phyloP scores from a whole-genome alignment of 2,888 invertebrate genomes.

The Cheilosia vulpina region DNA sequence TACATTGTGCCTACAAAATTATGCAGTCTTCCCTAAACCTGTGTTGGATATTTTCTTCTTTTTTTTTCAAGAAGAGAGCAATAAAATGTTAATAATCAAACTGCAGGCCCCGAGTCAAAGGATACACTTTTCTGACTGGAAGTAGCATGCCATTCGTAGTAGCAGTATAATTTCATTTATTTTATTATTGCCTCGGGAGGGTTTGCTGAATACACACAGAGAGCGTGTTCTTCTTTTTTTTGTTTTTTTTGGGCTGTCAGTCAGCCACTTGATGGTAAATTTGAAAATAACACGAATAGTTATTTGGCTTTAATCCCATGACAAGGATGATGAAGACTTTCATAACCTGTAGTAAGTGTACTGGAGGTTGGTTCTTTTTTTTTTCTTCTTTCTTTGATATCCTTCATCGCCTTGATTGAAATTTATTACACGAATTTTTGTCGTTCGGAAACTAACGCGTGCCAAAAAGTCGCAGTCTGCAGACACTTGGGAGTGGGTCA shows the following conservation, averaged over 20 bases:
- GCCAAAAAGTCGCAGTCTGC: constrained; percentile 50
- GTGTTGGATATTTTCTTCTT: background rate
- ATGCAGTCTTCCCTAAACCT: constrained; percentile 22
- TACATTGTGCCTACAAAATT: constrained; percentile 25
- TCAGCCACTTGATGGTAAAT: constrained; percentile 66
- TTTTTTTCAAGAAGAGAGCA: constrained; percentile 6
- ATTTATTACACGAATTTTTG: constrained; percentile 23
- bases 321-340: constrained; percentile 61
- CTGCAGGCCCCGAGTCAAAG: constrained; percentile 26
- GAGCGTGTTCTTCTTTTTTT: constrained; percentile 48
- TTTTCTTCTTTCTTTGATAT: constrained; percentile 15
- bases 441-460: constrained; percentile 31
- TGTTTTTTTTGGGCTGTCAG: constrained; percentile 30
- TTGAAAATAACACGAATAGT: constrained; percentile 63
- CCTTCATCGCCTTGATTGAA: constrained; percentile 29
- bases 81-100: constrained; percentile 54
- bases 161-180: constrained; percentile 60
- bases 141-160: constrained; percentile 48
- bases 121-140: constrained; percentile 27
- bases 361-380: too few relatives aligned
- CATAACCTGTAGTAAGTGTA: constrained; percentile 27
- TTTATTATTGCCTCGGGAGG: constrained; percentile 14
- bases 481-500: constrained; percentile 37
- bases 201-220: background rate
- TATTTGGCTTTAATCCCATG: constrained; percentile 62